A percentile compares a stretch with the other conserved stretches of the same genome.
Conservation (phyloP, 2,888 invertebrate species). For the Lampropteryx suffumata region DNA sequence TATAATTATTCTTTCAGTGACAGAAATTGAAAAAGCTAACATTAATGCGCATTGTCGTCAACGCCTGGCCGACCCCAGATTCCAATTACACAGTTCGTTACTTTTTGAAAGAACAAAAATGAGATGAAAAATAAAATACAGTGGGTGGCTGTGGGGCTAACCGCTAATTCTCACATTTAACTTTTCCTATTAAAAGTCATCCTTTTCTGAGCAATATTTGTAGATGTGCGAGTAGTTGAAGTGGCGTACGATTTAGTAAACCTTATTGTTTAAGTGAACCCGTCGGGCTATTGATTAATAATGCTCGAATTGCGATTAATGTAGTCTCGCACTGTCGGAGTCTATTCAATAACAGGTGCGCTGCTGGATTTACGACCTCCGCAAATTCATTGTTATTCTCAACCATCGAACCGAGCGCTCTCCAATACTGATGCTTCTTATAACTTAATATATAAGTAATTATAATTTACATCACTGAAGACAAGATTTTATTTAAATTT, state of each 20-base stretch:
- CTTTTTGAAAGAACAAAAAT: constrained; percentile 69
- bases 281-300: constrained; percentile 53
- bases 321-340: constrained; percentile 58
- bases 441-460: constrained; percentile 48
- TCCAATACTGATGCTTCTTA: constrained; percentile 50
- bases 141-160: constrained; percentile 35
- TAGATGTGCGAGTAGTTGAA: not conserved
- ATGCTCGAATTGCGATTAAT: constrained; percentile 59
- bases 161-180: constrained; percentile 20
- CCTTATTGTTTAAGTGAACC: constrained; percentile 33
- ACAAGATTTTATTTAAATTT: too few relatives aligned
- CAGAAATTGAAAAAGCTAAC: constrained; percentile 29
- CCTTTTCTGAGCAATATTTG: constrained; percentile 5
- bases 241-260: constrained; percentile 13
- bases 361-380: constrained; percentile 70
- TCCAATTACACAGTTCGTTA: constrained; percentile 77
- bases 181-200: constrained; percentile 6
- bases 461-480: constrained; percentile 29
- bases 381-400: constrained; percentile 74
- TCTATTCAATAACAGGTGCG: constrained; percentile 70
- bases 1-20: not conserved
- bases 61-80: constrained; percentile 58
- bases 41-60: constrained; percentile 53
- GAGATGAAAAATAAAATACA: constrained; percentile 56
- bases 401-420: constrained; percentile 59